Evolutionary conservation across 2,113 vertebrate genomes (phyloP).

Genomic region (Seriola quinqueradiata): DNA sequence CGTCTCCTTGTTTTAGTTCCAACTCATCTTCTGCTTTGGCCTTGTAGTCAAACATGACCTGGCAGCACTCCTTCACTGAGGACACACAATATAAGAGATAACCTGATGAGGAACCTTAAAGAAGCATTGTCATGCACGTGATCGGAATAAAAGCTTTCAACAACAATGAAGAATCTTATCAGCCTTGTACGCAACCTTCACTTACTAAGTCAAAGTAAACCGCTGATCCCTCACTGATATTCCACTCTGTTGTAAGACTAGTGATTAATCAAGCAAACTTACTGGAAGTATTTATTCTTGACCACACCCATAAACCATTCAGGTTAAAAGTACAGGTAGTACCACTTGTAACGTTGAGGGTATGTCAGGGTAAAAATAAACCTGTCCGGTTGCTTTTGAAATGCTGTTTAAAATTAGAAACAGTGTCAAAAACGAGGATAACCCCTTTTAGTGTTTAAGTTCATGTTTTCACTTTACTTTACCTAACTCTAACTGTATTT

Average conservation of each 20-base stretch:
- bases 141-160: not conserved
- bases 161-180: slow-evolving; percentile 7
- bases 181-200: not conserved
- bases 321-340: slow-evolving; percentile 6
- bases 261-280: not conserved
- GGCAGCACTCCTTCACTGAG: slow-evolving; percentile 83
- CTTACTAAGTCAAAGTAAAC: slow-evolving; percentile 20
- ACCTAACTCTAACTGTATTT: not conserved
- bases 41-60: slow-evolving; percentile 88
- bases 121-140: not conserved
- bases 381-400: slow-evolving; percentile 3
- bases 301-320: slow-evolving; percentile 10
- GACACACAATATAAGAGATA: slow-evolving; percentile 13
- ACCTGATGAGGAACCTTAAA: not conserved
- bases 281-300: not conserved
- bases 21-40: slow-evolving; percentile 86
- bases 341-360: not conserved
- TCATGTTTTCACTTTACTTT: not conserved
- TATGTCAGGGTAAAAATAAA: slow-evolving; percentile 12
- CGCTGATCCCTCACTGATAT: not conserved
- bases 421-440: not conserved
- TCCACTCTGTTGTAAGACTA: not conserved
- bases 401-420: slow-evolving; percentile 17
- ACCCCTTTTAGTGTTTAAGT: not conserved
- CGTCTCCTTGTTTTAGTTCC: slow-evolving; percentile 84